These are phyloP conservation scores for Vidua chalybeata DNA, from an alignment of 2,113 vertebrate genomes.

Conservation along the genomic window DNA sequence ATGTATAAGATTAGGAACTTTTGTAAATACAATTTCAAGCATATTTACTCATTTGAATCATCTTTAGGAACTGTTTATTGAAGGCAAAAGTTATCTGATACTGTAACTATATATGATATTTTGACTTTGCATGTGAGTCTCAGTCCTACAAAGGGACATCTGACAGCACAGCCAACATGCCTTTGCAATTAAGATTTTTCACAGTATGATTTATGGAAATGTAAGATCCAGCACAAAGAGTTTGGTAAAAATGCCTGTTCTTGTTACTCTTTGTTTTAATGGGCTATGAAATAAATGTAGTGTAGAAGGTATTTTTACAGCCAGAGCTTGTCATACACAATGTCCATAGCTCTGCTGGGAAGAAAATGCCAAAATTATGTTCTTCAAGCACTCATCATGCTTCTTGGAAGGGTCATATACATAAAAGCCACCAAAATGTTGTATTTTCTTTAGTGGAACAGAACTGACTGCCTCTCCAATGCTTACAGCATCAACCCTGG, in stretches of 20 bases:
- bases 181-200: not conserved
- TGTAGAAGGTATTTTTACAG: not conserved
- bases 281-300: conserved; percentile 12
- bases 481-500: not conserved
- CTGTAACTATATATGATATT: not conserved
- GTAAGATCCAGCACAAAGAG: not conserved
- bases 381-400: not conserved
- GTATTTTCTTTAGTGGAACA: not conserved
- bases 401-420: not conserved
- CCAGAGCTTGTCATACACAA: not conserved
- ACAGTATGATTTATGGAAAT: not conserved
- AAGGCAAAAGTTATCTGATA: not conserved
- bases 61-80: not conserved
- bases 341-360: not conserved
- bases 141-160: not conserved
- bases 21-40: not conserved
- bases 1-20: not conserved
- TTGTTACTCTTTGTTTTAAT: conserved; percentile 6
- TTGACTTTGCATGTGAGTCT: not conserved
- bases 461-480: not conserved
- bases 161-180: not conserved
- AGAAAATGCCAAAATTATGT: not conserved
- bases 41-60: not conserved
- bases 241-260: not conserved
- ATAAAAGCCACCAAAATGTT: not conserved